Percentiles rank a stretch among this genome's conserved stretches.
Conservation (phyloP, 2,888 invertebrate genomes). For the Latheticus oryzae region DNA sequence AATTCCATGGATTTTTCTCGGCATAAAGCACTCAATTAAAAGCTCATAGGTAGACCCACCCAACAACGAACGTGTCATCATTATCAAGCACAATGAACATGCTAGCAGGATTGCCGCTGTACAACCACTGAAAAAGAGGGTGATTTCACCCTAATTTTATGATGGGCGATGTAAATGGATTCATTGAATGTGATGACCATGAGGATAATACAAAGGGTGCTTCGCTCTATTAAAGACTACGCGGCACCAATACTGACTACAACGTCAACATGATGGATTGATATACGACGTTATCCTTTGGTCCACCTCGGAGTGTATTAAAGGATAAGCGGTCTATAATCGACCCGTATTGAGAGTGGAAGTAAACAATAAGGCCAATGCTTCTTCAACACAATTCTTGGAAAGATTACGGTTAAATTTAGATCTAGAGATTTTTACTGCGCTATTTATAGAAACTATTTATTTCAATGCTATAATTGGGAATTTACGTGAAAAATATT, state of each 20-base stretch:
- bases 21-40: slow-evolving; percentile 24
- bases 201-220: slow-evolving; percentile 28
- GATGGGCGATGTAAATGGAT: slow-evolving; percentile 34
- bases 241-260: slow-evolving; percentile 36
- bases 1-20: slow-evolving; percentile 12
- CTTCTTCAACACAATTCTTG: slow-evolving; percentile 5
- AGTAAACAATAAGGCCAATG: slow-evolving; percentile 22
- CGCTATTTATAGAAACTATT: no score
- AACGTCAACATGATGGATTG: slow-evolving; percentile 38
- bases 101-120: background rate
- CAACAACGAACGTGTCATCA: background rate
- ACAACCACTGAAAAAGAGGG: slow-evolving; percentile 2
- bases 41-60: slow-evolving; percentile 4
- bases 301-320: slow-evolving; percentile 10
- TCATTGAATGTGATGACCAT: slow-evolving; percentile 33
- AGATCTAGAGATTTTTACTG: background rate
- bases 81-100: no score
- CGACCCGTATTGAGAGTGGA: slow-evolving; percentile 12
- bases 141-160: slow-evolving; percentile 7
- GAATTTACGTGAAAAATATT: slow-evolving; percentile 1
- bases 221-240: slow-evolving; percentile 35
- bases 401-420: slow-evolving; percentile 7
- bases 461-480: slow-evolving; percentile 2
- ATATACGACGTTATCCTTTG: slow-evolving; percentile 33
- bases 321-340: slow-evolving; percentile 19